Conservation (phyloP, 2,888 invertebrate species). For the Drosophila borborema region DNA sequence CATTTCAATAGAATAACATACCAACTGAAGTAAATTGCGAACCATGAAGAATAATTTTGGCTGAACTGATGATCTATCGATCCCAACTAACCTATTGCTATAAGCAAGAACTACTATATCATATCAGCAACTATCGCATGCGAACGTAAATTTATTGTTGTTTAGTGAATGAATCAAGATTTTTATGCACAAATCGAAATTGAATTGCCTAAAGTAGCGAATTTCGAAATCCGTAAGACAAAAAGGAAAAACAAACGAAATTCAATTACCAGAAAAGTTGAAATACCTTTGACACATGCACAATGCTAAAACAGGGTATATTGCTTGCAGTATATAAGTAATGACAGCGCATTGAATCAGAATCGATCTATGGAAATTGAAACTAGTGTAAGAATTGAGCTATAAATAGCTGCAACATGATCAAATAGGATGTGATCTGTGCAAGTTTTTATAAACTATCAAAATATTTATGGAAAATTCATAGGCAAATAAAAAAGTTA, state of each 20-base stretch:
- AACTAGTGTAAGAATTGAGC: too few relatives aligned
- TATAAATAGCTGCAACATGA: too few relatives aligned
- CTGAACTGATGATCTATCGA: too few relatives aligned
- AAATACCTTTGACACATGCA: not conserved
- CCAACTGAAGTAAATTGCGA: too few relatives aligned
- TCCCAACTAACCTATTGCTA: not conserved
- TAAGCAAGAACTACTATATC: not conserved
- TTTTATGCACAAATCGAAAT: not conserved
- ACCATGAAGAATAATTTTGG: not conserved
- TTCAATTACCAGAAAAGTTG: conserved; percentile 28
- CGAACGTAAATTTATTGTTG: not conserved
- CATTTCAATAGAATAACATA: not conserved
- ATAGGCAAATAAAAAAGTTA: too few relatives aligned
- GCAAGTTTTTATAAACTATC: too few relatives aligned
- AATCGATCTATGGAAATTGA: too few relatives aligned
- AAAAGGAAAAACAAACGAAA: conserved; percentile 23
- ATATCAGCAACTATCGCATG: not conserved
- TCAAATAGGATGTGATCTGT: too few relatives aligned
- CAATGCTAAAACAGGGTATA: not conserved
- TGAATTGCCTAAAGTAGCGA: conserved; percentile 5
- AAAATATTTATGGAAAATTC: too few relatives aligned
- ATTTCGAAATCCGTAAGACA: conserved; percentile 27
- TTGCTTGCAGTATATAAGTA: too few relatives aligned
- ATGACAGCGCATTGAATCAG: too few relatives aligned
- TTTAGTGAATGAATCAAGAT: not conserved